phyloP scores from a whole-genome alignment of 2,888 invertebrate species.

The Lepetodrilus schrolli region DNA sequence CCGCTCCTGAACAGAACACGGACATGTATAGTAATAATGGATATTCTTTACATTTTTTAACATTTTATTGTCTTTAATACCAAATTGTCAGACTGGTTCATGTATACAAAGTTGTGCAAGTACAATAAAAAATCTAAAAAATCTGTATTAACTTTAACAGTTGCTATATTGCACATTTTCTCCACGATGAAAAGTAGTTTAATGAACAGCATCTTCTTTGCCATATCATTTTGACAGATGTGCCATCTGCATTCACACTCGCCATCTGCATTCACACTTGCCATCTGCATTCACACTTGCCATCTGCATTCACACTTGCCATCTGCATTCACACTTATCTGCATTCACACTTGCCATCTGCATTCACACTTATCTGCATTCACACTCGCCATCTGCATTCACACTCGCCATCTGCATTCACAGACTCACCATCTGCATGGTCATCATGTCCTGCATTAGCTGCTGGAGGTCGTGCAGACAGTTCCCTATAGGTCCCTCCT shows the following conservation, averaged over 20 bases:
- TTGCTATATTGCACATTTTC: too few species aligned
- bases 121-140: too few species aligned
- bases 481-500: slow-evolving; percentile 39
- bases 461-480: slow-evolving; percentile 63
- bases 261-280: neutral
- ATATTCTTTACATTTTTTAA: too few species aligned
- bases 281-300: neutral
- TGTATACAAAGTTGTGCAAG: too few species aligned
- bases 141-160: too few species aligned
- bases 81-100: too few species aligned
- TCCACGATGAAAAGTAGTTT: too few species aligned
- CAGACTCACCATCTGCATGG: slow-evolving; percentile 33
- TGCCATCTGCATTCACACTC: neutral
- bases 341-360: neutral
- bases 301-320: neutral
- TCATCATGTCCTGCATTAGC: slow-evolving; percentile 62
- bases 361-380: neutral
- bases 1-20: neutral
- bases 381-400: too few species aligned
- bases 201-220: too few species aligned
- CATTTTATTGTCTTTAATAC: too few species aligned
- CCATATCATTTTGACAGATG: too few species aligned
- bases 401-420: neutral
- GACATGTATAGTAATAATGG: too few species aligned
- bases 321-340: neutral